Evolutionary conservation across 2,113 vertebrate species (phyloP).

Genomic region (Microcebus tavaratra): DNA sequence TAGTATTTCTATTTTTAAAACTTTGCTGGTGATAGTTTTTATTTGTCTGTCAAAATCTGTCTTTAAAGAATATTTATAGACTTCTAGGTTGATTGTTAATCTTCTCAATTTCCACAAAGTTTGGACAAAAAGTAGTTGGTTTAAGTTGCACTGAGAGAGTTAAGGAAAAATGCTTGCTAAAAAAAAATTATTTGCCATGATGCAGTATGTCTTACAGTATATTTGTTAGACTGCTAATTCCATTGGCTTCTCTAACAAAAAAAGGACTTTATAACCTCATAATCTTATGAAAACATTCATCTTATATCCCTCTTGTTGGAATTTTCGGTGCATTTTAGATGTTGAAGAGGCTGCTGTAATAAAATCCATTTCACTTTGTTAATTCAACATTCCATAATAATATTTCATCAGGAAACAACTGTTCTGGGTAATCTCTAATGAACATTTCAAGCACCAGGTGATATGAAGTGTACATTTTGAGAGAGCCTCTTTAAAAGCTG

Average conservation of each 20-base stretch:
- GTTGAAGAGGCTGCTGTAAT: background rate
- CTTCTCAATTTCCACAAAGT: constrained; percentile 9
- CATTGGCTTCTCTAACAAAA: background rate
- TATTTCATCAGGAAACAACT: constrained; percentile 8
- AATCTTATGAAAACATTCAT: background rate
- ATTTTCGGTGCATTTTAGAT: constrained; percentile 19
- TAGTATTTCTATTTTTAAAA: background rate
- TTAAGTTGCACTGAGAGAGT: background rate
- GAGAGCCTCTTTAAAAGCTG: background rate
- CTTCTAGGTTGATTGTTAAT: constrained; percentile 10
- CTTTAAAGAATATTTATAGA: background rate
- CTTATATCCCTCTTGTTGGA: background rate
- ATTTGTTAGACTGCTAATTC: constrained; percentile 7
- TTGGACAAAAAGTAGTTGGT: background rate
- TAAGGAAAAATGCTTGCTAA: background rate
- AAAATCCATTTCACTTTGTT: constrained; percentile 35
- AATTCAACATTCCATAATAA: background rate
- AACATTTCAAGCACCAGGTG: background rate
- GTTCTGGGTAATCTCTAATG: background rate
- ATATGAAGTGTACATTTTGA: background rate
- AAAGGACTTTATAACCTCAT: background rate
- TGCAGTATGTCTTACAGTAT: background rate
- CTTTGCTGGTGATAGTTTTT: constrained; percentile 9
- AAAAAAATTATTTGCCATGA: background rate
- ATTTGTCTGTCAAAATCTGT: constrained; percentile 1